Base-by-base conservation (phyloP, 1,140 invertebrate genomes). In the Ladona fulva region DNA sequence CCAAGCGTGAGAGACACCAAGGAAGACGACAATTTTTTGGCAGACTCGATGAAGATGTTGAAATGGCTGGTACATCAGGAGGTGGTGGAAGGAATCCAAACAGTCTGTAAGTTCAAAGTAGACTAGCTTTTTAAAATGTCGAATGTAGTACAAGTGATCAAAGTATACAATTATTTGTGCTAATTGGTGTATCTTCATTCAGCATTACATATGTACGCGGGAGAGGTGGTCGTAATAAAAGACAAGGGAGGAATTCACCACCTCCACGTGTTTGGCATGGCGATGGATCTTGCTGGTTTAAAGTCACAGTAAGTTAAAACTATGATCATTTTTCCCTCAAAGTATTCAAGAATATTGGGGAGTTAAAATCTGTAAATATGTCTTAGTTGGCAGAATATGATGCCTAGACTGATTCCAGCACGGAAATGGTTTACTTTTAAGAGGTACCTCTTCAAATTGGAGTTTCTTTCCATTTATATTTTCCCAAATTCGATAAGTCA, bases 1-100 rank as follows among this genome's bases (percentile, higher is more conserved):
- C 79, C 86, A 84, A 81, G 86, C 85, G 80, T 87, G 82, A 81
- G 83, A 82, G 78, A 85, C 80, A 80, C 86, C 84, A 84, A 85
- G 24, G 81, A 84, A 75, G 81, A 84, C 19, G 78, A 86, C 0
- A 84, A 86, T 77, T 85, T 24, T 81, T 88, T 10, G 81, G 87
- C 3, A 16, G 52, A 66, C 12, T 66, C 59, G 88, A 89, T 80
- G 88, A 89, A 80, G 89, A 90, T 79, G 86, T 89, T 81, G 87
- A 89, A 79, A 89, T 89, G 87, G 82, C 73, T 12, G 29, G 22
- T 29, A 77, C 74, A 24, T 25, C 81, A 42, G 83, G 84, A 12
- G 83, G 81, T 14, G 81, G 82, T 75, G 83, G 79, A 14, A 76
- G 80, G 10, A 80, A 80, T n/a, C 80, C 81, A 42, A 81, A 82